Conservation (phyloP, 1,140 invertebrate genomes). For the Tetranychus cinnabarinus region DNA sequence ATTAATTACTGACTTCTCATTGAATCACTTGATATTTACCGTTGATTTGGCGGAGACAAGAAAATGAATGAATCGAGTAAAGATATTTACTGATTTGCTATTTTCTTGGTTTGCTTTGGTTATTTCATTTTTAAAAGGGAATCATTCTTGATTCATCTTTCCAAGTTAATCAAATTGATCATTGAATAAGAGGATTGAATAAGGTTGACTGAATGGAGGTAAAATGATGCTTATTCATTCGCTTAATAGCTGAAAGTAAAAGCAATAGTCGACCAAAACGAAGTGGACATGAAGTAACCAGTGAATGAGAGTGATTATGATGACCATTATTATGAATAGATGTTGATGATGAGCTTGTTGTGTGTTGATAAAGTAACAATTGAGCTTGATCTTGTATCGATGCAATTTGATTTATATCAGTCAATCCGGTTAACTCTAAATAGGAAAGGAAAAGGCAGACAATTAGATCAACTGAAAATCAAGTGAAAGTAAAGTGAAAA, state of each 20-base stretch:
- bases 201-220: constrained; percentile 4
- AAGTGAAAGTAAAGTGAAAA: too few relatives aligned
- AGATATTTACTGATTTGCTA: too few relatives aligned
- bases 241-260: constrained; percentile 1
- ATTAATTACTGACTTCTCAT: too few relatives aligned
- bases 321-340: background rate
- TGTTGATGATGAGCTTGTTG: background rate
- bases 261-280: constrained; percentile 8
- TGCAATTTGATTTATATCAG: background rate
- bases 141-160: too few relatives aligned
- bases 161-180: background rate
- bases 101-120: too few relatives aligned
- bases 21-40: too few relatives aligned
- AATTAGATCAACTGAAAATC: too few relatives aligned
- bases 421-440: constrained; percentile 1
- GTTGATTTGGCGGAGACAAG: too few relatives aligned
- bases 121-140: too few relatives aligned
- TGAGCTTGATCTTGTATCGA: constrained; percentile 4
- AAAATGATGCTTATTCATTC: constrained; percentile 7
- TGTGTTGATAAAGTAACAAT: constrained; percentile 1
- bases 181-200: constrained; percentile 3
- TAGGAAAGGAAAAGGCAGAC: background rate
- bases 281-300: background rate
- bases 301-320: background rate
- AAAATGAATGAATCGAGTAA: too few relatives aligned